These are phyloP conservation scores for Cyphomyrus discorhynchus DNA, from an alignment of 2,113 vertebrate genomes.

Conservation along the genomic window DNA sequence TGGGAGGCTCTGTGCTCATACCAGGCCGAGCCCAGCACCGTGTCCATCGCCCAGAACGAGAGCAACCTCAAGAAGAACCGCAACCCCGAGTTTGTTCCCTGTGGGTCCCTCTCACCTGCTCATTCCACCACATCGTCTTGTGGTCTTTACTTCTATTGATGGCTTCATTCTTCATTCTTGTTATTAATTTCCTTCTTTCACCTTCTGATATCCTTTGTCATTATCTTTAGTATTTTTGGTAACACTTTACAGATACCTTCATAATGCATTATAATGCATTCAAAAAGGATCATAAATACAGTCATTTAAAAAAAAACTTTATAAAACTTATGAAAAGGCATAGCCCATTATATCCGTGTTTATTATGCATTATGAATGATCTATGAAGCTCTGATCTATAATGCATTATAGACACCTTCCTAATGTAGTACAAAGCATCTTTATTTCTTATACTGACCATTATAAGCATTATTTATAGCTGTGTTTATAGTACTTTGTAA, in stretches of 20 bases:
- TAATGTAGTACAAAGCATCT: no score
- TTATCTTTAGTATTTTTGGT: background rate
- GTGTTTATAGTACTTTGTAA: no score
- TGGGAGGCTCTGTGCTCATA: slow-evolving; percentile 92
- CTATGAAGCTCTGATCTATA: background rate
- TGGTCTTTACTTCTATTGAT: background rate
- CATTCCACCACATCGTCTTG: no score
- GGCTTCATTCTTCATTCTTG: background rate
- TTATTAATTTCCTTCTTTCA: background rate
- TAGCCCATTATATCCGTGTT: background rate
- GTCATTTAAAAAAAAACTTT: background rate
- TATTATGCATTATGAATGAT: background rate
- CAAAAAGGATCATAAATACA: background rate
- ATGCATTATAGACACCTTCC: background rate
- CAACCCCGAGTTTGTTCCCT: slow-evolving; percentile 77
- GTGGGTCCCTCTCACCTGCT: slow-evolving; percentile 59
- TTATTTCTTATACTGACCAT: no score
- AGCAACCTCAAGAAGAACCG: slow-evolving; percentile 86
- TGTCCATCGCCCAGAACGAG: slow-evolving; percentile 64
- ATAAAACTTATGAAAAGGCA: background rate
- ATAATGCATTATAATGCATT: background rate
- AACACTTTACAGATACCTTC: background rate
- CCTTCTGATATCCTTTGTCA: background rate
- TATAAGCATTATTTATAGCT: no score
- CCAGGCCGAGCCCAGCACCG: slow-evolving; percentile 84